These are phyloP conservation scores for Philaethria dido DNA, from an alignment of 2,888 invertebrate genomes.

Conservation along the genomic window DNA sequence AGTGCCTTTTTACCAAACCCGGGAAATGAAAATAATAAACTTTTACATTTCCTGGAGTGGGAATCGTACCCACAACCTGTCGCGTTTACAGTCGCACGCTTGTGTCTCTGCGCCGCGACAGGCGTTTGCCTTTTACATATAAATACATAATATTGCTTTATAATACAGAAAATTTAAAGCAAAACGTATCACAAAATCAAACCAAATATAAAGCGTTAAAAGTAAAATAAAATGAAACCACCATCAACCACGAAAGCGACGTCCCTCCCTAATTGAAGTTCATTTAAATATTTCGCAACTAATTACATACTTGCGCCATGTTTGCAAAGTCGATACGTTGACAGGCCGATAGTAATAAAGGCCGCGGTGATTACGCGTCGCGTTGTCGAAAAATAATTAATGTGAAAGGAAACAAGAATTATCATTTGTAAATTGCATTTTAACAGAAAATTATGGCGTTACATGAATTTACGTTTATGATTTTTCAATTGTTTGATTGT, in stretches of 20 bases:
- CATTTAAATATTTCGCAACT: slow-evolving; percentile 33
- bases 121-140: too few species aligned
- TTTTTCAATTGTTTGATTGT: slow-evolving; percentile 39
- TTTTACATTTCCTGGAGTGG: too few species aligned
- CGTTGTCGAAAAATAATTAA: slow-evolving; percentile 41
- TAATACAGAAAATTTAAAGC: background rate
- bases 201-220: background rate
- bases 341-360: slow-evolving; percentile 41
- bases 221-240: slow-evolving; percentile 13
- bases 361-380: slow-evolving; percentile 41
- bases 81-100: too few species aligned
- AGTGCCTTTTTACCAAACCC: too few species aligned
- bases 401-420: slow-evolving; percentile 38
- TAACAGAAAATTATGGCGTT: slow-evolving; percentile 43
- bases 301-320: slow-evolving; percentile 38
- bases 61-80: too few species aligned
- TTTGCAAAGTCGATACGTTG: slow-evolving; percentile 37
- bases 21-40: too few species aligned
- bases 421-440: slow-evolving; percentile 41
- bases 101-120: too few species aligned
- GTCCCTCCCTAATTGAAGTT: slow-evolving; percentile 18
- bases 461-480: slow-evolving; percentile 40
- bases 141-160: too few species aligned
- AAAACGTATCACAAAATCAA: background rate
- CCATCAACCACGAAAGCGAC: background rate